phyloP scores from a whole-genome alignment of 2,888 invertebrate species.

The Biston stratarius region DNA sequence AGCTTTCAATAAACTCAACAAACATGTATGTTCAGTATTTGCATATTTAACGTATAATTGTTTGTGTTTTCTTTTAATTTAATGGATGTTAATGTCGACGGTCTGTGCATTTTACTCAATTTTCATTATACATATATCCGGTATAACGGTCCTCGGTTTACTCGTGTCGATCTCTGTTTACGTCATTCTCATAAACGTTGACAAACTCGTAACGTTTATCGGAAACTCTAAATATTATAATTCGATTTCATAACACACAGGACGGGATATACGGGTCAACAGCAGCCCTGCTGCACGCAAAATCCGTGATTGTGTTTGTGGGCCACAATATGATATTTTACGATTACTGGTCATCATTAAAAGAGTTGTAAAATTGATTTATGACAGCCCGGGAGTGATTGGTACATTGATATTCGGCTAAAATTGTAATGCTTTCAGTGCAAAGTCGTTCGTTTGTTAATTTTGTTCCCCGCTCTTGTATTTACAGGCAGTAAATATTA shows the following conservation, averaged over 20 bases:
- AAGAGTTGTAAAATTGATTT: constrained; percentile 82
- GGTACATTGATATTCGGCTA: constrained; percentile 68
- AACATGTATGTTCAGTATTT: constrained; percentile 30
- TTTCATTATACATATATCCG: constrained; percentile 7
- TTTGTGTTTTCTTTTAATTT: constrained; percentile 17
- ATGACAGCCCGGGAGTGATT: constrained; percentile 67
- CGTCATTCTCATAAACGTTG: constrained; percentile 49
- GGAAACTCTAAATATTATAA: constrained; percentile 57
- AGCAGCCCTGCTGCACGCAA: constrained; percentile 21
- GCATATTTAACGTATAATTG: constrained; percentile 21
- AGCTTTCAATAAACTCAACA: constrained; percentile 41
- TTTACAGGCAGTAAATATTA: constrained; percentile 78
- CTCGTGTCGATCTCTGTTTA: constrained; percentile 25
- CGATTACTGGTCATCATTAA: constrained; percentile 75
- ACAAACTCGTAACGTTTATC: constrained; percentile 51
- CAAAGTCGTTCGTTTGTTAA: constrained; percentile 80
- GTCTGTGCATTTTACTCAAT: constrained; percentile 31
- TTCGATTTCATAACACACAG: constrained; percentile 52
- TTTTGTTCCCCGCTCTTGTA: constrained; percentile 73
- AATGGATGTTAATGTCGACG: constrained; percentile 12
- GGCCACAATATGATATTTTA: constrained; percentile 59
- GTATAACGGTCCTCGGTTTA: constrained; percentile 19
- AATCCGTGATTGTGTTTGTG: constrained; percentile 38
- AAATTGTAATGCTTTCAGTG: constrained; percentile 76
- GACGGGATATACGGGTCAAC: constrained; percentile 41